A percentile compares a stretch with the other conserved stretches of the same genome.
Conservation (phyloP, 2,797 vertebrate genomes). For the Astyanax mexicanus region DNA sequence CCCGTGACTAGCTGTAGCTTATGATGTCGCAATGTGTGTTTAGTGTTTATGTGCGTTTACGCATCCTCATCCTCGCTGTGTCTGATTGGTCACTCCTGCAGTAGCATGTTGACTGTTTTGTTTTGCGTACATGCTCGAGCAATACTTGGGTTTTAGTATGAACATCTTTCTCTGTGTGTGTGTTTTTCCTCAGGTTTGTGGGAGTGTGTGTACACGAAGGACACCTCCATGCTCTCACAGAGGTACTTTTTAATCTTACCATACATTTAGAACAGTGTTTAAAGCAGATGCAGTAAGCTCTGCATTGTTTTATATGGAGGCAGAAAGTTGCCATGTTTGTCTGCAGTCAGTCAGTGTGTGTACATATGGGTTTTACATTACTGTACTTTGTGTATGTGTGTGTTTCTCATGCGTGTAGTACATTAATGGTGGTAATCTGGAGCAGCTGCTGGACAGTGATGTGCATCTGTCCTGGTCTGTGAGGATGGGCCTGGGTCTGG, state of each 20-base stretch:
- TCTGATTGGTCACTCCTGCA: constrained; percentile 31
- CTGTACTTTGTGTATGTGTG: background rate
- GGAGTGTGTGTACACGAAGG: constrained; percentile 97
- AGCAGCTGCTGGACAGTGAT: constrained; percentile 92
- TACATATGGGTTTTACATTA: background rate
- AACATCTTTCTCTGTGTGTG: constrained; percentile 7
- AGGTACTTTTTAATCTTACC: constrained; percentile 77
- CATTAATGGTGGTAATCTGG: constrained; percentile 95
- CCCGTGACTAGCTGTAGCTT: constrained; percentile 37
- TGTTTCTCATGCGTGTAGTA: constrained; percentile 76
- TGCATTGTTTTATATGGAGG: no score
- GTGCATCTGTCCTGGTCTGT: constrained; percentile 85
- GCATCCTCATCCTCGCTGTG: constrained; percentile 34
- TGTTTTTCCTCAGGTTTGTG: constrained; percentile 84
- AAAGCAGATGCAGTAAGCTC: background rate
- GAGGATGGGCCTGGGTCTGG: constrained; percentile 85
- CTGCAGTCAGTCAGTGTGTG: background rate
- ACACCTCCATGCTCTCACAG: constrained; percentile 94
- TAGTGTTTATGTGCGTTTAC: background rate
- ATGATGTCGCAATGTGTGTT: constrained; percentile 24
- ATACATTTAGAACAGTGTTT: background rate
- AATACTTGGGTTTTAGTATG: background rate
- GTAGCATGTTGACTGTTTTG: constrained; percentile 30
- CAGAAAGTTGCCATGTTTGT: background rate
- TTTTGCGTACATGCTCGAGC: constrained; percentile 5